phyloP scores from a whole-genome alignment of 2,797 vertebrate genomes.

The Bucorvus abyssinicus region DNA sequence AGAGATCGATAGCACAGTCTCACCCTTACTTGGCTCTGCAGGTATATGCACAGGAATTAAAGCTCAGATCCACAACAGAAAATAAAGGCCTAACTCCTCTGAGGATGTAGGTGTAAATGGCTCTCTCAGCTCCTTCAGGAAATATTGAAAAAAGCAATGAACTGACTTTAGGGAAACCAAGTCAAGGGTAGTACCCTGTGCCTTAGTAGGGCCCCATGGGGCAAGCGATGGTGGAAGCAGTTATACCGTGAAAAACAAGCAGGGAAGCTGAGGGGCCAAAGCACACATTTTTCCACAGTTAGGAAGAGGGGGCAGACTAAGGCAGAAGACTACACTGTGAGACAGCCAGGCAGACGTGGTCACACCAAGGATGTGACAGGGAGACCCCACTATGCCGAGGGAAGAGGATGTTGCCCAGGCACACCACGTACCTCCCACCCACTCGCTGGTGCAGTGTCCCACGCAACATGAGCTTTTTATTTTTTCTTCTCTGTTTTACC shows the following conservation, averaged over 20 bases:
- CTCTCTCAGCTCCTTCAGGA: not conserved
- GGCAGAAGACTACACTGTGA: not conserved
- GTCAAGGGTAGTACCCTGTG: not conserved
- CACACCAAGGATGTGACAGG: not conserved
- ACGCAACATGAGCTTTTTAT: not conserved
- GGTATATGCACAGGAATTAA: not conserved
- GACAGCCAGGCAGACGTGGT: accelerated
- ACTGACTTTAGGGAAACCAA: not conserved
- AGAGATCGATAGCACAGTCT: not conserved
- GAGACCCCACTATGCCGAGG: not conserved
- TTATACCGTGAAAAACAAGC: not conserved
- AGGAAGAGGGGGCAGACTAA: not conserved
- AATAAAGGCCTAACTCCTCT: not conserved
- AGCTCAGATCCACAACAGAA: not conserved
- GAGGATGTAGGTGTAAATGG: not conserved
- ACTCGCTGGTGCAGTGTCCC: not conserved
- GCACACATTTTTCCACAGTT: not conserved
- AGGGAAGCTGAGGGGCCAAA: not conserved
- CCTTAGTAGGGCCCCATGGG: not conserved
- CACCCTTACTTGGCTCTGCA: accelerated
- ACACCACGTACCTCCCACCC: accelerated
- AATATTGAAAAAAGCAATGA: not conserved
- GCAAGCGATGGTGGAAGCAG: not conserved
- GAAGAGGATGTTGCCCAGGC: not conserved
- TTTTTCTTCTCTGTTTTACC: not conserved